Base-by-base conservation (phyloP, 2,113 vertebrate genomes). In the Euleptes europaea region DNA sequence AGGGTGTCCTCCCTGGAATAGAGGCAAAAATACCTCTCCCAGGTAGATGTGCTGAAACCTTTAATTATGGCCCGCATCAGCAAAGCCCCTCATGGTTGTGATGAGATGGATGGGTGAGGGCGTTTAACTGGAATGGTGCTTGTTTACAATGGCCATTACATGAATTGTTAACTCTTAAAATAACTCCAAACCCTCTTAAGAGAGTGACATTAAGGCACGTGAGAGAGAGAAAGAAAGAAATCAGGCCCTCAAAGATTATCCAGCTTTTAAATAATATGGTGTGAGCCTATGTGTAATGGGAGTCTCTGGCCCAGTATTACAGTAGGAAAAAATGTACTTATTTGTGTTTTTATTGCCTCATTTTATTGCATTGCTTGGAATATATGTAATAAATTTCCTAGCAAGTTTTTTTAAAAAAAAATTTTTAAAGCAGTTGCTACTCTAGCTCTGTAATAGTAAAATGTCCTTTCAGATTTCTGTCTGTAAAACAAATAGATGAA, bases 1-100 rank as follows among this genome's bases (percentile, higher is more conserved):
- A 96, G 96, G 95, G 89, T 94, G 92, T 95, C 92, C 95, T 96
- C 96, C 95, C 95, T 92, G 97, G 97, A 97, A 98, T 95, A 94
- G 91, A 97, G 95, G 97, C 97, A 97, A 95, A 96, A 96, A 97
- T 97, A 97, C 95, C 93, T 96, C 93, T 95, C 94, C 93, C 97
- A 97, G 97, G 97, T 97, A 97, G 95, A 94, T 94, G 92, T 96
- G 94, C 95, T 93, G 95, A 95, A 96, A 92, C 95, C 96, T 95
- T 95, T 97, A 96, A 97, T 97, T 96, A 97, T 95, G 96, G 95
- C 93, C 94, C 93, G 94, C 95, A 97, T 96, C 96, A 97, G 96
- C 96, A 96, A 94, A 94, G 93, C 60, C 60, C 88, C 85, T 88
- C 91, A 92, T 94, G 94, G 94, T 94, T 88, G 93, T 92, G 94